Percentiles rank a stretch among this genome's conserved stretches.
Conservation (phyloP, 1,140 invertebrate species). For the Hyles vespertilio region DNA sequence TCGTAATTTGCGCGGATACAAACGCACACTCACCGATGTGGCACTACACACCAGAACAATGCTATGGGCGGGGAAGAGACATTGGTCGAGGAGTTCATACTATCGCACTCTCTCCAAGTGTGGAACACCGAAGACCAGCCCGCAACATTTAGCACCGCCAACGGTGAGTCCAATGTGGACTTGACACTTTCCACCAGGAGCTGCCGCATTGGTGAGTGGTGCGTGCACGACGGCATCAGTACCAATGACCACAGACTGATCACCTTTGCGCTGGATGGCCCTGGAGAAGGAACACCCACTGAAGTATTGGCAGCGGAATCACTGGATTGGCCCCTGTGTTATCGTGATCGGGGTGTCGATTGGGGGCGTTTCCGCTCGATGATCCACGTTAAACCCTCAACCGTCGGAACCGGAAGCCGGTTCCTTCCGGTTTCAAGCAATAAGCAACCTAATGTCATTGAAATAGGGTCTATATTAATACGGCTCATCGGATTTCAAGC, state of each 20-base stretch:
- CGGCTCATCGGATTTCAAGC: too few species aligned
- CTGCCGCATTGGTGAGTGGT: too few species aligned
- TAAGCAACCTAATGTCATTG: too few species aligned
- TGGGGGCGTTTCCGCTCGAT: slow-evolving; percentile 12
- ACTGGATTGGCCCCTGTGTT: background rate
- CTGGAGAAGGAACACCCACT: background rate
- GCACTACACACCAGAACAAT: slow-evolving; percentile 15
- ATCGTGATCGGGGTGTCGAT: slow-evolving; percentile 14
- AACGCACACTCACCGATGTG: slow-evolving; percentile 36
- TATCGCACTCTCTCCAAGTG: background rate
- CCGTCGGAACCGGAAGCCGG: too few species aligned
- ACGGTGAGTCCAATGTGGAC: too few species aligned
- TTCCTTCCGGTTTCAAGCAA: too few species aligned
- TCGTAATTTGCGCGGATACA: slow-evolving; percentile 18
- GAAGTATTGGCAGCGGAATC: too few species aligned
- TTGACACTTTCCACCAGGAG: too few species aligned
- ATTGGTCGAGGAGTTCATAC: slow-evolving; percentile 24
- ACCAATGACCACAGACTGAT: slow-evolving; percentile 31
- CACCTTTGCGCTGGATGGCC: background rate
- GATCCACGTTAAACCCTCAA: slow-evolving; percentile 12
- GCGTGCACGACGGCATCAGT: slow-evolving; percentile 9
- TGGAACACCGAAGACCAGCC: slow-evolving; percentile 19
- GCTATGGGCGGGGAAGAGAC: slow-evolving; percentile 12
- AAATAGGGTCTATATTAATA: too few species aligned
- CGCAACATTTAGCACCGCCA: slow-evolving; percentile 20